Conservation (phyloP, 1,140 invertebrate genomes). For the Trichogramma pretiosum region DNA sequence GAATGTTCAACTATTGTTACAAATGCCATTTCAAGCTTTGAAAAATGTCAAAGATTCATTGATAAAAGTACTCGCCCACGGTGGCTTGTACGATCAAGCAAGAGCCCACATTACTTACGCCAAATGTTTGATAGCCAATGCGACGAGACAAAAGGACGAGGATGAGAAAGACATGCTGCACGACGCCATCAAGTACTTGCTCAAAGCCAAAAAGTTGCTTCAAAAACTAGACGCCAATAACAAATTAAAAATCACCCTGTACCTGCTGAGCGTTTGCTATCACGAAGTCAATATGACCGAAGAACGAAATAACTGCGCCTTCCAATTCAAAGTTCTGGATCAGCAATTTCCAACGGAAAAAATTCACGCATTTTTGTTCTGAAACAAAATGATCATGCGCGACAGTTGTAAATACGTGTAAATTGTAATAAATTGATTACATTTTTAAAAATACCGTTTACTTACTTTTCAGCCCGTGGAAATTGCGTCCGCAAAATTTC, state of each 20-base stretch:
- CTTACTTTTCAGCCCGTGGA: too few species aligned
- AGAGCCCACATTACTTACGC: conserved; percentile 56
- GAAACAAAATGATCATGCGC: too few species aligned
- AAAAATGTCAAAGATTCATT: conserved; percentile 60
- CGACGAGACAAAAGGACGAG: conserved; percentile 38
- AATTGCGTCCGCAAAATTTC: too few species aligned
- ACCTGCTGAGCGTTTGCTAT: conserved; percentile 55
- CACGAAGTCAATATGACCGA: conserved; percentile 55
- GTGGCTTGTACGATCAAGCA: conserved; percentile 69
- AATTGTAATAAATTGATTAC: too few species aligned
- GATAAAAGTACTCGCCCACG: conserved; percentile 65
- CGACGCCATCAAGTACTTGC: conserved; percentile 57
- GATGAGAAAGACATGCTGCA: conserved; percentile 48
- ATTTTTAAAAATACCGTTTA: too few species aligned
- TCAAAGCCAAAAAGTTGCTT: conserved; percentile 59
- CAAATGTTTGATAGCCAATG: conserved; percentile 59
- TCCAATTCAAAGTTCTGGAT: conserved; percentile 61
- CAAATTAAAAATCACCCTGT: conserved; percentile 61
- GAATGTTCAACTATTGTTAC: conserved; percentile 63
- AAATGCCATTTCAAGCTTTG: conserved; percentile 64
- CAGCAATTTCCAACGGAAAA: conserved; percentile 50
- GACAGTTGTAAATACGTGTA: not conserved
- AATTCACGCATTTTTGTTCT: conserved; percentile 25
- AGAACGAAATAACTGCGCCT: conserved; percentile 64
- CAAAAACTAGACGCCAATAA: conserved; percentile 63